Evolutionary conservation across 2,113 vertebrate species (phyloP).

Genomic region (Zosterops pallidus): DNA sequence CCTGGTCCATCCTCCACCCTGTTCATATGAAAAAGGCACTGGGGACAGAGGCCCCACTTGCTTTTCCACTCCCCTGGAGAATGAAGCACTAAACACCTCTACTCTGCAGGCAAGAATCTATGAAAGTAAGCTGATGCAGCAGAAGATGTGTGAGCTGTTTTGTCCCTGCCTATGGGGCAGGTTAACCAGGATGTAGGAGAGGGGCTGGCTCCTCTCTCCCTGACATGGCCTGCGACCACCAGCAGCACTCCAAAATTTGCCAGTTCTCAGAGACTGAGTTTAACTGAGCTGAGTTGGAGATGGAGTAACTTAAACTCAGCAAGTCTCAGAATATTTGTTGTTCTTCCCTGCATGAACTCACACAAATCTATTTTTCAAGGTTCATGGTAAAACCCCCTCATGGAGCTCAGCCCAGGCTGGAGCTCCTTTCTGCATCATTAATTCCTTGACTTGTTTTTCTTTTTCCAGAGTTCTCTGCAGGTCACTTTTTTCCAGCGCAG

Average conservation of each 20-base stretch:
- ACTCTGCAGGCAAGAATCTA: rapidly evolving
- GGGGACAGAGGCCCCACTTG: neutral
- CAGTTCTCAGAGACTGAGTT: neutral
- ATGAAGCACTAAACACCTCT: neutral
- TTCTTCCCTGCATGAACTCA: neutral
- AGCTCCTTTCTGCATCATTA: neutral
- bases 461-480: neutral
- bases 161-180: neutral
- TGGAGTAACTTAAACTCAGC: neutral
- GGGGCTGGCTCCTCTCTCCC: neutral
- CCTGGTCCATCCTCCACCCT: neutral
- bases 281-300: rapidly evolving
- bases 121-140: neutral
- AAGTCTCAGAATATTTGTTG: neutral
- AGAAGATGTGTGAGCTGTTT: neutral
- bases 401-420: neutral
- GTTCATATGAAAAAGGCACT: neutral
- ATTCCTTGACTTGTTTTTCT: neutral
- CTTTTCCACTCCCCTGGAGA: neutral
- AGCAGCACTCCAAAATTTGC: neutral
- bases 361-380: neutral
- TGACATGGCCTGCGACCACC: rapidly evolving
- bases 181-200: neutral
- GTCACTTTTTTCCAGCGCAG: neutral
- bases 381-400: neutral